These are phyloP conservation scores for Pomatostomus ruficeps DNA, from an alignment of 2,113 vertebrate species.

Conservation along the genomic window DNA sequence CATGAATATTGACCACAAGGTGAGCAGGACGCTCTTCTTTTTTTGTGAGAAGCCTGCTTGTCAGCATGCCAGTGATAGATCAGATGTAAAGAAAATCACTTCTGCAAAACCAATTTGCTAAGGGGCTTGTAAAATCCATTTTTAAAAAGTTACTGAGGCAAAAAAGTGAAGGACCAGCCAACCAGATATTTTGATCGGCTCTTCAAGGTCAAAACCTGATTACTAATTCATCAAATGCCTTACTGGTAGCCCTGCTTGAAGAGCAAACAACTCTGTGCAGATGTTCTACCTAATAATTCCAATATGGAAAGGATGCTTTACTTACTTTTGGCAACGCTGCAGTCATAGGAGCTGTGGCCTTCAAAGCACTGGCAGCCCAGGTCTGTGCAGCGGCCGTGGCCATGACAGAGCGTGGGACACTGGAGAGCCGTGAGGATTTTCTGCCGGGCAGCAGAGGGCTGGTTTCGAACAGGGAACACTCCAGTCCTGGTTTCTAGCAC, in stretches of 20 bases:
- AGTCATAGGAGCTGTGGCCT: slow-evolving; percentile 74
- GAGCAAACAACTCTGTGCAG: slow-evolving; percentile 60
- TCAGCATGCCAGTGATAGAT: slow-evolving; percentile 58
- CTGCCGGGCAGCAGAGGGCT: background rate
- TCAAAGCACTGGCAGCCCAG: slow-evolving; percentile 74
- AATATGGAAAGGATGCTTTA: slow-evolving; percentile 32
- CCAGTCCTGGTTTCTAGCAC: slow-evolving; percentile 64
- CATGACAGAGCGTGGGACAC: slow-evolving; percentile 76
- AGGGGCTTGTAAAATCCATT: slow-evolving; percentile 70
- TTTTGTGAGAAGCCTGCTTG: slow-evolving; percentile 42
- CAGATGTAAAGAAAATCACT: slow-evolving; percentile 68
- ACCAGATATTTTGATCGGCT: slow-evolving; percentile 64
- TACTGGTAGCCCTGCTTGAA: slow-evolving; percentile 52
- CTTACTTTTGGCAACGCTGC: slow-evolving; percentile 73
- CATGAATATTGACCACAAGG: slow-evolving; percentile 51
- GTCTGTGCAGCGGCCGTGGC: slow-evolving; percentile 71
- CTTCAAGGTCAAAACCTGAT: slow-evolving; percentile 70
- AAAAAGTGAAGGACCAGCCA: slow-evolving; percentile 62
- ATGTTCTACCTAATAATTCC: slow-evolving; percentile 56
- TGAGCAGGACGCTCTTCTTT: slow-evolving; percentile 20
- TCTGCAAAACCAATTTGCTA: slow-evolving; percentile 71
- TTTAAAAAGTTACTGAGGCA: slow-evolving; percentile 66
- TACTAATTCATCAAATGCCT: slow-evolving; percentile 73
- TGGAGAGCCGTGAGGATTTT: slow-evolving; percentile 64
- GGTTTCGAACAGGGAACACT: background rate